A percentile compares a stretch with the other conserved stretches of the same genome.
phyloP scores from a whole-genome alignment of 2,797 vertebrate genomes.

The Prionace glauca region DNA sequence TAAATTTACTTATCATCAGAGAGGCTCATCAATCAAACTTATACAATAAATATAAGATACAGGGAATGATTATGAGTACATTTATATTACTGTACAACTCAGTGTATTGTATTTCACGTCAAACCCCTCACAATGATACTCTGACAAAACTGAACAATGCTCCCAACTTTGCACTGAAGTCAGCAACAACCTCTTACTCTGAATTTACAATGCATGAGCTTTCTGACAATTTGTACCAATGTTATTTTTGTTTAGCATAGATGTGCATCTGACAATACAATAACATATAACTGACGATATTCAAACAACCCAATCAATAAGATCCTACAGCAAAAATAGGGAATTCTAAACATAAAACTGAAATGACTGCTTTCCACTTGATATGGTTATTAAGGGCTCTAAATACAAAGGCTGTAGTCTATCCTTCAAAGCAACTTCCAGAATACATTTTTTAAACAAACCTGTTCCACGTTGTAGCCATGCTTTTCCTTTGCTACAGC shows the following conservation, averaged over 20 bases:
- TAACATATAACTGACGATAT: neutral
- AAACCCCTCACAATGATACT: neutral
- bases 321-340: neutral
- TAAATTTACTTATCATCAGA: neutral
- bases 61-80: neutral
- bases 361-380: neutral
- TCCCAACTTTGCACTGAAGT: neutral
- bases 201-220: neutral
- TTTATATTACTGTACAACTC: neutral
- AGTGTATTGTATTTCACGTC: neutral
- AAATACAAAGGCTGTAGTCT: neutral
- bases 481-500: slow-evolving; percentile 96
- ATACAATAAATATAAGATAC: neutral
- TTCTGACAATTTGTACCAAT: neutral
- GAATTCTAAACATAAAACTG: neutral
- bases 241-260: neutral
- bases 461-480: slow-evolving; percentile 97
- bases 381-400: neutral
- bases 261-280: neutral
- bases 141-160: neutral
- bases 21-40: neutral
- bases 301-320: neutral
- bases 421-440: neutral
- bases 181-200: neutral
- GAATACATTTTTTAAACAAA: slow-evolving; percentile 49